These are phyloP conservation scores for Sminthurides aquaticus DNA, from an alignment of 2,888 invertebrate genomes.

Conservation along the genomic window DNA sequence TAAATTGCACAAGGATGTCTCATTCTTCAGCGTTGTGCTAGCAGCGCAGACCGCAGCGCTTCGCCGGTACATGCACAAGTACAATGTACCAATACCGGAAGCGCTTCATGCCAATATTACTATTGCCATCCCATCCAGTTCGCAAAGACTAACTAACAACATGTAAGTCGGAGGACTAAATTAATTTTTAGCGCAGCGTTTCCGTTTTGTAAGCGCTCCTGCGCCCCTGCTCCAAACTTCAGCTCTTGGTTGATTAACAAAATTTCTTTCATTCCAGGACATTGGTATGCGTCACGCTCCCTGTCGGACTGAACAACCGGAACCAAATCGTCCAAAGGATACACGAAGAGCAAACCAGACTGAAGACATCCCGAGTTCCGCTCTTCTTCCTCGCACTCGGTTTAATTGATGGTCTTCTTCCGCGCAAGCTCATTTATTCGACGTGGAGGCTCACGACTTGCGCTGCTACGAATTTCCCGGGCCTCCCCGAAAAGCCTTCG, in stretches of 20 bases:
- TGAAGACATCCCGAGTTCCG: slow-evolving; percentile 1
- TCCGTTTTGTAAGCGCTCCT: too few species aligned
- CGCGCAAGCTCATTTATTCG: not conserved
- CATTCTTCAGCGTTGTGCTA: slow-evolving; percentile 5
- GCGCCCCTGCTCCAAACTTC: too few species aligned
- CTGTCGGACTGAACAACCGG: slow-evolving; percentile 10
- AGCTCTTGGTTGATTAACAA: too few species aligned
- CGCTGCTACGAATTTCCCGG: slow-evolving; percentile 2
- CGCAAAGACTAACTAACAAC: not conserved
- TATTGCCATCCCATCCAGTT: not conserved
- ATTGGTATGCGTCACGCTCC: slow-evolving; percentile 1
- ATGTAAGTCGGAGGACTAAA: slow-evolving; percentile 4
- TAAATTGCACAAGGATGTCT: slow-evolving; percentile 3
- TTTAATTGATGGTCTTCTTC: not conserved
- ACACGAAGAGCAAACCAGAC: not conserved
- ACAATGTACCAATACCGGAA: not conserved
- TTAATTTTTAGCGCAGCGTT: too few species aligned
- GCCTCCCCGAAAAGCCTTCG: not conserved
- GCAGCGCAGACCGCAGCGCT: slow-evolving; percentile 6
- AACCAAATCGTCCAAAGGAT: not conserved
- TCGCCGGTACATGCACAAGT: slow-evolving; percentile 2
- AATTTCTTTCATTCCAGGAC: slow-evolving; percentile 7
- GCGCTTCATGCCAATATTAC: not conserved
- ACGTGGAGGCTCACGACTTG: not conserved
- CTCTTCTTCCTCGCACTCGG: not conserved